Evolutionary conservation across 2,797 vertebrate species (phyloP).

Genomic region (Anomalospiza imberbis): DNA sequence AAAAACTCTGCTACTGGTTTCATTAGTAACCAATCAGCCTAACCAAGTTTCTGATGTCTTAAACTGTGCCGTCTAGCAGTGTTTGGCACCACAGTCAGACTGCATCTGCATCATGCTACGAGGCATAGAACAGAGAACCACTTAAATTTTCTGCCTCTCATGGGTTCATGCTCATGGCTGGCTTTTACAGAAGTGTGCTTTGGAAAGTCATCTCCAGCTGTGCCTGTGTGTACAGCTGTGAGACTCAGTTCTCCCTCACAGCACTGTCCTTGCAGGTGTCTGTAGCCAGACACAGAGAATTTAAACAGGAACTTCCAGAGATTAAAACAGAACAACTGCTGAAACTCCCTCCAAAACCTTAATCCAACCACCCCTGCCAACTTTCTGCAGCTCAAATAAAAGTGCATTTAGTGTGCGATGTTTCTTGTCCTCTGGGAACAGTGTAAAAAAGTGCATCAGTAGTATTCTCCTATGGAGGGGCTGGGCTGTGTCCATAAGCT

Average conservation of each 20-base stretch:
- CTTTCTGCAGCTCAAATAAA: neutral
- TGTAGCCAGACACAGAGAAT: neutral
- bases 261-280: neutral
- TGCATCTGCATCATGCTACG: fast-evolving
- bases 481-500: neutral
- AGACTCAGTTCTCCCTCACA: neutral
- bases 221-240: neutral
- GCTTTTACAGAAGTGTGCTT: neutral
- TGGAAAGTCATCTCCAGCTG: neutral
- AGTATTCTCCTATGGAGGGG: fast-evolving
- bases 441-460: neutral
- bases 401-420: neutral
- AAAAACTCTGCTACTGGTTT: neutral
- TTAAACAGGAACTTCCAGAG: neutral
- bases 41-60: neutral
- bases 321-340: neutral
- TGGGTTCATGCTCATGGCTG: neutral
- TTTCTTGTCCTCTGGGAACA: neutral
- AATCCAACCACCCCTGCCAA: neutral
- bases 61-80: neutral
- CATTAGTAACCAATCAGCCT: neutral
- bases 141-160: neutral
- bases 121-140: neutral
- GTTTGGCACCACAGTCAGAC: neutral
- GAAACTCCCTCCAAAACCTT: neutral